Conservation (phyloP, 2,113 vertebrate species). For the Camelus dromedarius region DNA sequence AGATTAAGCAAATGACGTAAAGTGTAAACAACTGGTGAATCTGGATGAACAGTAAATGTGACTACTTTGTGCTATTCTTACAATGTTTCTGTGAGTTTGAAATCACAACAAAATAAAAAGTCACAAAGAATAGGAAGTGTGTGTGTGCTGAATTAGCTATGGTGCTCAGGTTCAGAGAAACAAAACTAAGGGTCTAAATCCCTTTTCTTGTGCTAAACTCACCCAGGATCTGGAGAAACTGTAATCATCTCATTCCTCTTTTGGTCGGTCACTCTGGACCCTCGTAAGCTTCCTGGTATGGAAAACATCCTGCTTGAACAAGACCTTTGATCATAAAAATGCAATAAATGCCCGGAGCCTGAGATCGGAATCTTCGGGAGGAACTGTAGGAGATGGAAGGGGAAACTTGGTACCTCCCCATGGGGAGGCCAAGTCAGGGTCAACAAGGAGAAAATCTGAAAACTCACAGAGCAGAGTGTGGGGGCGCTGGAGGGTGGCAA, state of each 20-base stretch:
- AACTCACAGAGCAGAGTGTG: background rate
- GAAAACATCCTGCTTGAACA: constrained; percentile 50
- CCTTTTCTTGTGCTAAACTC: constrained; percentile 6
- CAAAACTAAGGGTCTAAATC: background rate
- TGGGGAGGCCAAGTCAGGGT: background rate
- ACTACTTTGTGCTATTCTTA: background rate
- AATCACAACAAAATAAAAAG: constrained; percentile 31
- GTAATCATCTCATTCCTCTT: background rate
- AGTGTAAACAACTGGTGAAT: background rate
- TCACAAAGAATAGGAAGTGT: background rate
- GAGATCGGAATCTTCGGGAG: constrained; percentile 36
- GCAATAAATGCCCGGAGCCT: constrained; percentile 10
- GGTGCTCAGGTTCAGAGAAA: background rate
- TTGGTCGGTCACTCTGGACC: background rate
- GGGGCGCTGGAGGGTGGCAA: background rate
- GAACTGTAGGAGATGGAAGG: background rate
- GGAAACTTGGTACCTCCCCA: background rate
- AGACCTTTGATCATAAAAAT: constrained; percentile 58
- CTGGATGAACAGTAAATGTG: background rate
- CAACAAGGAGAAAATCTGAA: background rate
- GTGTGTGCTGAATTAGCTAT: background rate
- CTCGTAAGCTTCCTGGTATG: constrained; percentile 37
- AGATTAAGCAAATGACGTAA: background rate
- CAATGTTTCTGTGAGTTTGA: background rate
- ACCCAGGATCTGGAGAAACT: background rate